Percentiles rank a stretch among this genome's conserved stretches.
These are phyloP conservation scores for Chymomyza caudatula DNA, from an alignment of 2,888 invertebrate species.

Conservation along the genomic window DNA sequence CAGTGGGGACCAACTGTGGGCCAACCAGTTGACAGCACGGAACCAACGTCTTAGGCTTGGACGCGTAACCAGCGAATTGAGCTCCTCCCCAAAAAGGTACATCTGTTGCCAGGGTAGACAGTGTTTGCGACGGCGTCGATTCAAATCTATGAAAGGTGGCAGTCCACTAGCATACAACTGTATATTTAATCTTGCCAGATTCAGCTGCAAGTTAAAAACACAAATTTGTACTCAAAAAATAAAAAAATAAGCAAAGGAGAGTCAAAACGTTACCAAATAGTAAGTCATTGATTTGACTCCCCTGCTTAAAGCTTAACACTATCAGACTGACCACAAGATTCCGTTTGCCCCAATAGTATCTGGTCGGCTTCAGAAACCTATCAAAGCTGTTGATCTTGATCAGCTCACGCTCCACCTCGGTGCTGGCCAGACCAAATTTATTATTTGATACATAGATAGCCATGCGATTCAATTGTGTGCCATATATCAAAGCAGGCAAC, in stretches of 20 bases:
- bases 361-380: background rate
- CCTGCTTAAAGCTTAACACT: too few species aligned
- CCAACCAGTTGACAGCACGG: background rate
- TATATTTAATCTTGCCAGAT: constrained; percentile 7
- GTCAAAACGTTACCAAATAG: too few species aligned
- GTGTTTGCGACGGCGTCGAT: constrained; percentile 1
- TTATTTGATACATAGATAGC: constrained; percentile 8
- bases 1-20: constrained; percentile 4
- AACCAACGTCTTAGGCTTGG: background rate
- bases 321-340: constrained; percentile 11
- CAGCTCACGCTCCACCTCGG: constrained; percentile 12
- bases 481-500: constrained; percentile 13
- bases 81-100: constrained; percentile 9
- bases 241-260: background rate
- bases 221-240: background rate
- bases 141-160: constrained; percentile 3
- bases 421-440: constrained; percentile 13
- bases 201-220: constrained; percentile 1
- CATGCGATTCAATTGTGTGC: constrained; percentile 9
- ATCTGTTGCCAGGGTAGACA: constrained; percentile 5
- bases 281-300: too few species aligned
- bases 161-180: background rate
- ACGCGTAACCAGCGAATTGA: background rate
- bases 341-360: constrained; percentile 4
- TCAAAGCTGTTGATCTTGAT: constrained; percentile 10